A percentile compares a stretch with the other conserved stretches of the same genome.
These are phyloP conservation scores for Falco concolor DNA, from an alignment of 2,797 vertebrate species.

Conservation along the genomic window DNA sequence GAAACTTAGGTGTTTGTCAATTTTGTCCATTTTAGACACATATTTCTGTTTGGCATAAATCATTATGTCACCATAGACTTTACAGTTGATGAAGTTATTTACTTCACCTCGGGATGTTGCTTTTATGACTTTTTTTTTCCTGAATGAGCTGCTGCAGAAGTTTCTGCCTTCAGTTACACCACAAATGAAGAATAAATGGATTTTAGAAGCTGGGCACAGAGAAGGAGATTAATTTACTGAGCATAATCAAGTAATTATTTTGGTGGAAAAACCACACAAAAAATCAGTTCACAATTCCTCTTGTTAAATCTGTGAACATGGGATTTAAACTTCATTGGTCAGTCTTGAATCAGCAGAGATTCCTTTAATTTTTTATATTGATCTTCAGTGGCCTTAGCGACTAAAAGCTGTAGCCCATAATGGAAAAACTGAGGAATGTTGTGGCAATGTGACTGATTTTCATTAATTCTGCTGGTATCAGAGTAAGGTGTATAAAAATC, in stretches of 20 bases:
- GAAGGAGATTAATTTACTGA: background rate
- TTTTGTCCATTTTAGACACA: background rate
- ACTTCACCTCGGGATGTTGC: background rate
- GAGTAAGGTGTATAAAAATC: background rate
- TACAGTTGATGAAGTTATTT: background rate
- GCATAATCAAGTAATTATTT: background rate
- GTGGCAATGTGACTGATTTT: background rate
- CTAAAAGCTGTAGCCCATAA: background rate
- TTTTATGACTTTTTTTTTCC: background rate
- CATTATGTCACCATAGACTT: background rate
- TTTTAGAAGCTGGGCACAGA: background rate
- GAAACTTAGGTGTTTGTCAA: background rate
- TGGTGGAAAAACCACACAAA: fast-evolving
- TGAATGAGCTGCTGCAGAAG: background rate
- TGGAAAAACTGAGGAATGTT: background rate
- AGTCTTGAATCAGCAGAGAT: background rate
- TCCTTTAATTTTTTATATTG: background rate
- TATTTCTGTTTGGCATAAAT: background rate
- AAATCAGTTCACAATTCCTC: background rate
- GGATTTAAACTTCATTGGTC: background rate
- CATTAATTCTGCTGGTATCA: background rate
- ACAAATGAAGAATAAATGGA: background rate
- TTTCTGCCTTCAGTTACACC: background rate
- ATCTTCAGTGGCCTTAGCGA: background rate
- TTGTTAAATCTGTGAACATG: background rate